These are phyloP conservation scores for Hoplostethus mediterraneus DNA, from an alignment of 2,797 vertebrate genomes.

Conservation along the genomic window DNA sequence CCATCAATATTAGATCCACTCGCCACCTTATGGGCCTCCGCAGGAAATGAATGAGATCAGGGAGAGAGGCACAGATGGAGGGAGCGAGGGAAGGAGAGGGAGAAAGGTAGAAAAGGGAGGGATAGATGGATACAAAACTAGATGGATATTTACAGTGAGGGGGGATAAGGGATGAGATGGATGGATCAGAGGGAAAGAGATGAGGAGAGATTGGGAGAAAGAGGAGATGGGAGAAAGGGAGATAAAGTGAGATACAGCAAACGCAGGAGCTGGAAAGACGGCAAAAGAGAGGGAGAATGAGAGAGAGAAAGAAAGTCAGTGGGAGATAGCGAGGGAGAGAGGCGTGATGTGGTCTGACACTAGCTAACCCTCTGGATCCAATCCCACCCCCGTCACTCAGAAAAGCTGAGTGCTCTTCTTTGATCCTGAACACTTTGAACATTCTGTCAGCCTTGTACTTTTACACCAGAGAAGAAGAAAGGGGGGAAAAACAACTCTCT, in stretches of 20 bases:
- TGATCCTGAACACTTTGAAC: slow-evolving; percentile 86
- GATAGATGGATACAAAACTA: slow-evolving; percentile 17
- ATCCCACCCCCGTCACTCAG: slow-evolving; percentile 71
- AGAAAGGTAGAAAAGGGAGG: slow-evolving; percentile 3
- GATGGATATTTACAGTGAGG: slow-evolving; percentile 39
- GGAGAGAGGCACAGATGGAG: slow-evolving; percentile 23
- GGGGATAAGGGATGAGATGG: slow-evolving; percentile 20
- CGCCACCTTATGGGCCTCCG: slow-evolving; percentile 25
- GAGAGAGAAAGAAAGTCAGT: slow-evolving; percentile 38
- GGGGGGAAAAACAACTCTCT: slow-evolving; percentile 13
- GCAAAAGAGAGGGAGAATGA: slow-evolving; percentile 27
- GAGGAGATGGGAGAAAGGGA: neutral
- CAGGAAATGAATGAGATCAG: slow-evolving; percentile 30
- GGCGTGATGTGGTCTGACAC: slow-evolving; percentile 67
- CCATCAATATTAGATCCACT: slow-evolving; percentile 25
- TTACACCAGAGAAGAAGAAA: slow-evolving; percentile 66
- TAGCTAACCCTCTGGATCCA: slow-evolving; percentile 71
- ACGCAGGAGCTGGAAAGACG: slow-evolving; percentile 1
- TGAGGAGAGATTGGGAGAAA: slow-evolving; percentile 7
- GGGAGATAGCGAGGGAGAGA: slow-evolving; percentile 32
- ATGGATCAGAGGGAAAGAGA: slow-evolving; percentile 12
- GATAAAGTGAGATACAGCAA: slow-evolving; percentile 13
- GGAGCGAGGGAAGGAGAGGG: neutral
- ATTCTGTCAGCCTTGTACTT: slow-evolving; percentile 78
- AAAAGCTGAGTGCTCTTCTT: slow-evolving; percentile 71